phyloP scores from a whole-genome alignment of 2,113 vertebrate genomes.

The Pomatorhinus ruficollis region DNA sequence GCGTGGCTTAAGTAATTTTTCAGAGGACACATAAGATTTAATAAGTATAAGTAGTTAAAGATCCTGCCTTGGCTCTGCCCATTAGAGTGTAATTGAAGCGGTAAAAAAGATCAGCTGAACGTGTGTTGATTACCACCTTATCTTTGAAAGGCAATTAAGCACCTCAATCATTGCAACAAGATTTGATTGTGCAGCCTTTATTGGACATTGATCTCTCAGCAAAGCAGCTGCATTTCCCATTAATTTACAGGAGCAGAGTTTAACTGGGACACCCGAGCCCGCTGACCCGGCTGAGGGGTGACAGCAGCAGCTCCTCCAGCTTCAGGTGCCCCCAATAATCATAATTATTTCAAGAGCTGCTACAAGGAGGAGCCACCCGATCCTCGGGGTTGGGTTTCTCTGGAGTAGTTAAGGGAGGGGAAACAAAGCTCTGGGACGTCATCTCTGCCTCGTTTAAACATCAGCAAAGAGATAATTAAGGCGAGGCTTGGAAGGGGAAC shows the following conservation, averaged over 20 bases:
- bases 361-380: conserved; percentile 77
- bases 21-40: conserved; percentile 90
- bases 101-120: conserved; percentile 86
- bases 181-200: conserved; percentile 83
- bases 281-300: conserved; percentile 81
- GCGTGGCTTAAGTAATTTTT: conserved; percentile 82
- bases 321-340: conserved; percentile 71
- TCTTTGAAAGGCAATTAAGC: conserved; percentile 92
- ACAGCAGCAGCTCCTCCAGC: conserved; percentile 74
- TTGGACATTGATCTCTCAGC: conserved; percentile 88
- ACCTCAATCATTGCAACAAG: conserved; percentile 85
- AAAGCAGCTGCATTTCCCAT: conserved; percentile 86
- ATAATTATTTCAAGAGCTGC: conserved; percentile 76
- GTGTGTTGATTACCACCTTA: conserved; percentile 91
- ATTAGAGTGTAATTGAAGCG: conserved; percentile 89
- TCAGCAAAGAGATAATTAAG: conserved; percentile 75
- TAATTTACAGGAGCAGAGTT: conserved; percentile 86
- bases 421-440: conserved; percentile 75
- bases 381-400: conserved; percentile 77
- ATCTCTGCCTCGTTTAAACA: conserved; percentile 73
- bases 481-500: neutral
- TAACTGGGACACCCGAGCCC: conserved; percentile 79
- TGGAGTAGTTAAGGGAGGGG: conserved; percentile 71
- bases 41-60: conserved; percentile 93
- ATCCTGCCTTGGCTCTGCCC: conserved; percentile 89